phyloP scores from a whole-genome alignment of 2,113 vertebrate species.

The Sebastes fasciatus region DNA sequence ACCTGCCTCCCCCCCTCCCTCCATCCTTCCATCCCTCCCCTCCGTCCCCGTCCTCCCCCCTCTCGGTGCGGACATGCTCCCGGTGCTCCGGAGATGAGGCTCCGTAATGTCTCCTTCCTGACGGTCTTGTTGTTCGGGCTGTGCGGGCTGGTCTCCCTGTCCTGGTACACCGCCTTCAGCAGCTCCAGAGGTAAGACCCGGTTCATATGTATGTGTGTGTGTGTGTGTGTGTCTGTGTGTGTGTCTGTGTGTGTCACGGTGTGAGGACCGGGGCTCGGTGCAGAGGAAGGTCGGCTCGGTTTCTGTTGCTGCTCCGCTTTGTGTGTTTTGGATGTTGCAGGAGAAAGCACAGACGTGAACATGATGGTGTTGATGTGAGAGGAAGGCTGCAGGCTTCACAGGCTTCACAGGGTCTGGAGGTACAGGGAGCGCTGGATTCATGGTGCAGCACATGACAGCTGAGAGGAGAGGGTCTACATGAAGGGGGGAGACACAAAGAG shows the following conservation, averaged over 20 bases:
- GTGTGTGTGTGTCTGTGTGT: neutral
- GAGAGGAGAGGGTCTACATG: neutral
- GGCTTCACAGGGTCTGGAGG: constrained; percentile 21
- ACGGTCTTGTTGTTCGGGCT: constrained; percentile 94
- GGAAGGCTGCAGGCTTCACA: neutral
- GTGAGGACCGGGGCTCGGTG: neutral
- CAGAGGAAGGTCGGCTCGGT: neutral
- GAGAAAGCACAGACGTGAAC: neutral
- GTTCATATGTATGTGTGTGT: neutral
- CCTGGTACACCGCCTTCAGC: constrained; percentile 98
- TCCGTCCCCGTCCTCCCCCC: constrained; percentile 32
- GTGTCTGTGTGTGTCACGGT: neutral
- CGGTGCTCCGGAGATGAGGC: constrained; percentile 91
- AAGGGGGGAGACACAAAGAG: neutral
- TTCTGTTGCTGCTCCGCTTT: constrained; percentile 2
- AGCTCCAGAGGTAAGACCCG: constrained; percentile 92
- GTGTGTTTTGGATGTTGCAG: constrained; percentile 43
- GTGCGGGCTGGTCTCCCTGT: constrained; percentile 94
- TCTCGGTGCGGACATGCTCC: constrained; percentile 85
- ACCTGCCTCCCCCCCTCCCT: constrained; percentile 10
- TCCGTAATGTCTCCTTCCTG: constrained; percentile 95
- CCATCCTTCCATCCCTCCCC: neutral
- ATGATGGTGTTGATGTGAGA: constrained; percentile 44
- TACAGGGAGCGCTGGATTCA: constrained; percentile 45
- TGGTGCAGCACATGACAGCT: neutral